Evolutionary conservation across 2,888 invertebrate species (phyloP).

Genomic region (Dysmachus trigonus): DNA sequence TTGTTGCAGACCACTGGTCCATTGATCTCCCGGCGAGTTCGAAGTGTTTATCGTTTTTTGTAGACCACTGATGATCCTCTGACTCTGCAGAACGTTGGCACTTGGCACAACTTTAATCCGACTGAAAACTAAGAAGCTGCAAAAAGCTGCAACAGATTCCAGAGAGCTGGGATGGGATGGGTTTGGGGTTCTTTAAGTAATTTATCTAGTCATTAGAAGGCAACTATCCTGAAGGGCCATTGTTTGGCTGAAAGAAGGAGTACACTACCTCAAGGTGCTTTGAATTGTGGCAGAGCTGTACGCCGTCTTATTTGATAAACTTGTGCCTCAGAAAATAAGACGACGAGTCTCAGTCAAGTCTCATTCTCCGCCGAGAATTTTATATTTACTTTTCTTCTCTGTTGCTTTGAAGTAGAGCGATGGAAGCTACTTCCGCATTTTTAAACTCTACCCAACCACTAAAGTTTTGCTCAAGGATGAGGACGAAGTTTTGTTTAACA

Average conservation of each 20-base stretch:
- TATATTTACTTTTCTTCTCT: background rate
- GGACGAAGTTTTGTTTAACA: background rate
- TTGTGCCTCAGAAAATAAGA: background rate
- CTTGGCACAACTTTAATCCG: background rate
- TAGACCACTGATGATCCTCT: background rate
- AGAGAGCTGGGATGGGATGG: background rate
- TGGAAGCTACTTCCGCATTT: constrained; percentile 3
- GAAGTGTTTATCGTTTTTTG: background rate
- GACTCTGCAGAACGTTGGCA: background rate
- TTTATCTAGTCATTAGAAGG: background rate
- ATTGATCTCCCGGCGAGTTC: background rate
- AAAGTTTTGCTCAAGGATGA: background rate
- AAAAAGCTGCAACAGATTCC: background rate
- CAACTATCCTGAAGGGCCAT: background rate
- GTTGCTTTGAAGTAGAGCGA: background rate
- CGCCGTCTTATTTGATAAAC: background rate
- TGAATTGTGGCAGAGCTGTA: background rate
- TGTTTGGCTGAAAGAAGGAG: background rate
- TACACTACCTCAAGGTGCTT: background rate
- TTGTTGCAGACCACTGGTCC: background rate
- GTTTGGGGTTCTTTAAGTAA: background rate
- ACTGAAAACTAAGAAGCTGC: background rate
- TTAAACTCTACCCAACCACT: background rate
- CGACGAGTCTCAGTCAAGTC: background rate
- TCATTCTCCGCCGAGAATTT: background rate